Base-by-base conservation (phyloP, 2,113 vertebrate genomes). In the Chitala chitala region DNA sequence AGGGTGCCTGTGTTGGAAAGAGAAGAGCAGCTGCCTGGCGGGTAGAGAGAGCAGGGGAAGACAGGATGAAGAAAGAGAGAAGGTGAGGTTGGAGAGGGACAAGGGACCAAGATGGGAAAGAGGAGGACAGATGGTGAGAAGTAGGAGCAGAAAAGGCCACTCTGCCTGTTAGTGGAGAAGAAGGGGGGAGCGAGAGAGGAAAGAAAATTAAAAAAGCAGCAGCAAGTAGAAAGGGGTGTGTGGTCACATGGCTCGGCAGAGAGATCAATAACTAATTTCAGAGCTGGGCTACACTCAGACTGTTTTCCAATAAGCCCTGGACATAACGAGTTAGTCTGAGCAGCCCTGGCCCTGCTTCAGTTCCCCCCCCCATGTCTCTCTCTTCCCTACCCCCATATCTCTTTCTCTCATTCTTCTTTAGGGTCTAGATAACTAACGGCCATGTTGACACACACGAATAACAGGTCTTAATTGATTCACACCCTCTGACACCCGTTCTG, bases 261-360 rank as follows among this genome's bases (percentile, higher is more conserved):
- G 77, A 82, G 86, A 90, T 90, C 88, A 90, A 90, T 90, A 90
- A 89, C 87, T 90, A 85, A 90, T 90, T 88, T 89, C 88, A 88
- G 87, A 78, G 80, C 84, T 81, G 78, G 84, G 86, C 86, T 87
- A 82, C 84, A 87, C 84, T 85, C 71, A 78, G 84, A 85, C 85
- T 74, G 84, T 88, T 89, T 88, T 88, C 86, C 87, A 89, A 89
- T 89, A 87, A 86, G 86, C 80, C 81, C 82, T 86, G 84, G 84
- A 86, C 83, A 84, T 82, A 86, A 82, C 84, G 80, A 64, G 75
- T 78, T 83, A 85, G 82, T 78, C 46, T 73, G 56, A 61, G 29
- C 29, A 63, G 56, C 58, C n/a, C 54, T 36, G 72, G n/a, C n/a
- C n/a, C n/a, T n/a, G n/a, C n/a, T n/a, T n/a, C n/a, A n/a, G n/a